Percentiles rank a stretch among this genome's conserved stretches.
phyloP scores from a whole-genome alignment of 2,797 vertebrate genomes.

The Borostomias antarcticus region DNA sequence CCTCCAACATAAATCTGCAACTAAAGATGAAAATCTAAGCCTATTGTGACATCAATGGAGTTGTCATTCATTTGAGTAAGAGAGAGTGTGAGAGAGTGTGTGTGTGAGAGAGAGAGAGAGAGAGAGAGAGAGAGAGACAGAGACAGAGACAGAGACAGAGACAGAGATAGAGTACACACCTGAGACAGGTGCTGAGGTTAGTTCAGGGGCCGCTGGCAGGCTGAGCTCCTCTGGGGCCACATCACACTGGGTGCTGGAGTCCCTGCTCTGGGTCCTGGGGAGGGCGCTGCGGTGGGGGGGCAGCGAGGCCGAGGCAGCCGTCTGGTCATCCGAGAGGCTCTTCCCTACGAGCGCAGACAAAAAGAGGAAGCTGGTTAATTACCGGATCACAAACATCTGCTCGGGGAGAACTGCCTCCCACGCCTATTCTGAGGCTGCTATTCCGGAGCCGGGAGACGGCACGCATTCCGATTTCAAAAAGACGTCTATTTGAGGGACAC shows the following conservation, averaged over 20 bases:
- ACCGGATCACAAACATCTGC: conserved; percentile 54
- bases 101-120: too few relatives aligned
- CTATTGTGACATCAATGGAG: not conserved
- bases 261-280: conserved; percentile 74
- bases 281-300: conserved; percentile 21
- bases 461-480: conserved; percentile 68
- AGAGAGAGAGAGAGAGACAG: not conserved
- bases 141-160: not conserved
- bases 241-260: conserved; percentile 87
- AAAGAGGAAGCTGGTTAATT: conserved; percentile 61
- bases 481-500: conserved; percentile 63
- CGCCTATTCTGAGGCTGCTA: conserved; percentile 73
- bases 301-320: conserved; percentile 48
- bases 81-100: not conserved
- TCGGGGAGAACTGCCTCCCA: conserved; percentile 53
- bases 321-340: conserved; percentile 79
- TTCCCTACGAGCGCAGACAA: conserved; percentile 73
- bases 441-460: conserved; percentile 68
- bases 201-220: conserved; percentile 33
- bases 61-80: too few relatives aligned
- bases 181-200: conserved; percentile 30
- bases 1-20: not conserved
- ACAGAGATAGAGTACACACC: conserved; percentile 59
- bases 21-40: not conserved
- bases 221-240: conserved; percentile 37